Conservation (phyloP, 2,888 invertebrate species). For the Epirrhoe tristata region DNA sequence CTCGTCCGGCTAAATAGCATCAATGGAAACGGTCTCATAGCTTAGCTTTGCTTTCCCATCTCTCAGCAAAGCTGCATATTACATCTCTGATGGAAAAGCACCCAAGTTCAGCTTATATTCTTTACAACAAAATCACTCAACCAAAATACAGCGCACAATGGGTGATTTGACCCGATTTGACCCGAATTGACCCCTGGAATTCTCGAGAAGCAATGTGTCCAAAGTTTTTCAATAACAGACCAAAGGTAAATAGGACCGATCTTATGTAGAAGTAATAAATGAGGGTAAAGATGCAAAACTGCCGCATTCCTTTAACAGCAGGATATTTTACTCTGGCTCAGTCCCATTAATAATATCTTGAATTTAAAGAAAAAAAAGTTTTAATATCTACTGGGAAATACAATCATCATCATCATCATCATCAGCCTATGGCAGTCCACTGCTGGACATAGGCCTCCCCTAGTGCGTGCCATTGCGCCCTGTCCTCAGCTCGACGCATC, state of each 20-base stretch:
- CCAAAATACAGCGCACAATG: neutral
- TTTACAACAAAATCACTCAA: constrained; percentile 2
- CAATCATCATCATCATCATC: no score
- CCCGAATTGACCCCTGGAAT: constrained; percentile 40
- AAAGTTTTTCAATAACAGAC: constrained; percentile 79
- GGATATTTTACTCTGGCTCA: no score
- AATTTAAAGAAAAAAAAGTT: no score
- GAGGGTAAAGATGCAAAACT: constrained; percentile 14
- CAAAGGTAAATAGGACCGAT: constrained; percentile 67
- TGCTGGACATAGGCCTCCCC: no score
- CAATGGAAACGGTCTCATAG: no score
- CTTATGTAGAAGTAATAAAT: neutral
- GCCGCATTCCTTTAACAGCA: neutral
- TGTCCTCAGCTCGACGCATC: no score
- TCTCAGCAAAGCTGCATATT: no score
- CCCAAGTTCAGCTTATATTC: neutral
- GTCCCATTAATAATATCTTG: no score
- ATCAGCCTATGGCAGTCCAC: no score
- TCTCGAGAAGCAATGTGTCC: constrained; percentile 65
- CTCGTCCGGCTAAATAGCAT: no score
- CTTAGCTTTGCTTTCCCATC: neutral
- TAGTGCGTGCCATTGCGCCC: no score
- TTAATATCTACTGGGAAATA: no score
- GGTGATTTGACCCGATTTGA: constrained; percentile 16
- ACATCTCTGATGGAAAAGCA: neutral